Base-by-base conservation (phyloP, 2,888 invertebrate genomes). In the Tricholauxania praeusta region DNA sequence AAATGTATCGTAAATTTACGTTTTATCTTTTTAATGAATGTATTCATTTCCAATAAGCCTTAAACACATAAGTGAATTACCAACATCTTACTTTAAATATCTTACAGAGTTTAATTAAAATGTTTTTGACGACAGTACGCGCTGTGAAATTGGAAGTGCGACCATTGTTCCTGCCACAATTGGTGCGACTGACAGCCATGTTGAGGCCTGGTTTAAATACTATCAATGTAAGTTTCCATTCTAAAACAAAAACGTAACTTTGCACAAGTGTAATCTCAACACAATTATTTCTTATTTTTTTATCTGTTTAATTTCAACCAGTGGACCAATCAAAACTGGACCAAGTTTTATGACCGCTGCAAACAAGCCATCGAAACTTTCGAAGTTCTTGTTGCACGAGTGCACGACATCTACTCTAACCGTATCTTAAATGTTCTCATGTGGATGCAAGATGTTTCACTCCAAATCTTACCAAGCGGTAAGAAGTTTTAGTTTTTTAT, bases 321-420 rank as follows among this genome's bases (percentile, higher is more conserved):
- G 88, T 98, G 98, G 98, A 96, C 96, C 1, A 93, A 94, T 75
- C 90, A 93, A 17, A 91, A 93, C 77, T 96, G 97, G 93, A 90
- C 91, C 72, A 89, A 89, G 72, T 97, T 95, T 85, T 92, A 94
- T 75, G 91, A 93, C 73, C 90, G 90, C 70, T 94, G 94, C 32
- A 92, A 93, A 77, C 90, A 91, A 53, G 93, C 94, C 22, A 93
- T 97, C 32, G 91, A 93, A 78, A 92, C 93, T 72, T 96, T 98
- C 83, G 95, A 96, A 79, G 90, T 91, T 17, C 85, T 93, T 79
- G 91, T 92, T 12, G 91, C 92, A 15, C 91, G 96, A 79, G 94
- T 96, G 6, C 95, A 95, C 81, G 97, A 98, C 84, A 94, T 97
- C 74, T 95, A 97, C 82, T 92, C 93, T 5, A 96, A 96, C 85